Percentiles rank a stretch among this genome's conserved stretches.
phyloP scores from a whole-genome alignment of 1,140 invertebrate species.

The Leguminivora glycinivorella region DNA sequence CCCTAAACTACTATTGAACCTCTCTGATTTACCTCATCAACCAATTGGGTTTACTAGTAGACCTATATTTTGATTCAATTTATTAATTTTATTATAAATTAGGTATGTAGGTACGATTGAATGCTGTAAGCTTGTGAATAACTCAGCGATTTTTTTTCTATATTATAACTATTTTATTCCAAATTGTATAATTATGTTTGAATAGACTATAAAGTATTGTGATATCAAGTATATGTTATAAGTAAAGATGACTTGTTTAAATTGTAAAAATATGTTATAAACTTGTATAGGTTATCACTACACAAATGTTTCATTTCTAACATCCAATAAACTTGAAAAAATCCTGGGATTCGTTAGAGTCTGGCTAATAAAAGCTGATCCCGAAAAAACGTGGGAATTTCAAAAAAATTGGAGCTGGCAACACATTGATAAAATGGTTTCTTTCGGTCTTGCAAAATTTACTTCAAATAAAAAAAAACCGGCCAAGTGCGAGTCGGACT shows the following conservation, averaged over 20 bases:
- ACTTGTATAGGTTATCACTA: constrained; percentile 54
- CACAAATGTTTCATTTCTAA: constrained; percentile 54
- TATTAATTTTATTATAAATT: too few species aligned
- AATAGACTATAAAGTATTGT: constrained; percentile 68
- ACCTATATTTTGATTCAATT: not conserved
- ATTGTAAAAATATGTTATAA: constrained; percentile 62
- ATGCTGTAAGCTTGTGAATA: constrained; percentile 9
- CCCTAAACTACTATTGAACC: too few species aligned
- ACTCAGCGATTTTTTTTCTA: not conserved
- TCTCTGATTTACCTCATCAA: not conserved
- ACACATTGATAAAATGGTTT: too few species aligned
- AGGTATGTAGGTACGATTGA: not conserved
- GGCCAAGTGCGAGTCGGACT: too few species aligned
- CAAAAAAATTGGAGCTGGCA: too few species aligned
- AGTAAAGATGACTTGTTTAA: constrained; percentile 55
- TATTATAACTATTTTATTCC: constrained; percentile 18
- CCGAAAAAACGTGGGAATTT: too few species aligned
- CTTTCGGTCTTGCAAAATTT: too few species aligned
- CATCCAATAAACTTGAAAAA: not conserved
- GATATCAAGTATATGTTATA: constrained; percentile 65
- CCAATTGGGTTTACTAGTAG: not conserved
- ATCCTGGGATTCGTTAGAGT: too few species aligned
- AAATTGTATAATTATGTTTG: constrained; percentile 28
- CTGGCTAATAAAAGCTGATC: too few species aligned
- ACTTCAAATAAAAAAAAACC: too few species aligned